Evolutionary conservation across 1,140 invertebrate species (phyloP), one percentile per base, ranked within the genome.

Genomic region (Amyelois transitella): DNA sequence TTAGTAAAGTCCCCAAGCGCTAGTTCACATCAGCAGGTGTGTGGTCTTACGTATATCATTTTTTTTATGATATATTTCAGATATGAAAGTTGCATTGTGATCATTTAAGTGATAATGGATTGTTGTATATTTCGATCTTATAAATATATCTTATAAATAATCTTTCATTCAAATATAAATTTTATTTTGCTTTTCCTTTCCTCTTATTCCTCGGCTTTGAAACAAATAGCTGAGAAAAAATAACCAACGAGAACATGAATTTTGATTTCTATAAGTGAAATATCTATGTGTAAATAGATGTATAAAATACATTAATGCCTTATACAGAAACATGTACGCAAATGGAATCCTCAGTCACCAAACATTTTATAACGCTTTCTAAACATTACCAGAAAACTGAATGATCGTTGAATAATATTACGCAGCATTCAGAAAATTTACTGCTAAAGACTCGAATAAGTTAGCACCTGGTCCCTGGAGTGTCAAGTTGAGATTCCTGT

Each of bases 371-470:
- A 38, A 38, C 32, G 32, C 32, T 38, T 38, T 38, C 32, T 38
- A 38, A 38, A 38, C n/a, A 38, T 38, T 38, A 8, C 6, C 32
- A 14, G 32, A 24, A 24, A 24, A 24, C 28, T 32, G 28, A 32
- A 32, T 38, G 32, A 38, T 38, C 12, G 6, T 58, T 58, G 43
- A 58, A 69, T 60, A 64, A 69, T 65, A 20, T 62, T 58, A 62
- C 67, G 55, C 59, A 70, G 74, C 63, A 73, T 72, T 77, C 81
- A 76, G 64, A 69, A 77, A 66, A 81, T 79, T 79, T 80, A 81
- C 70, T 64, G 66, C 69, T 61, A 51, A 55, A 54, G 49, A 58
- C 63, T 53, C 56, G 60, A 66, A 72, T 55, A 62, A 57, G 58
- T 68, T 67, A 69, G 66, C 74, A 79, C 66, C 74, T 71, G 72